A percentile compares a stretch with the other conserved stretches of the same genome.
Conservation (phyloP, 2,888 invertebrate genomes). For the Orthosia gothica region DNA sequence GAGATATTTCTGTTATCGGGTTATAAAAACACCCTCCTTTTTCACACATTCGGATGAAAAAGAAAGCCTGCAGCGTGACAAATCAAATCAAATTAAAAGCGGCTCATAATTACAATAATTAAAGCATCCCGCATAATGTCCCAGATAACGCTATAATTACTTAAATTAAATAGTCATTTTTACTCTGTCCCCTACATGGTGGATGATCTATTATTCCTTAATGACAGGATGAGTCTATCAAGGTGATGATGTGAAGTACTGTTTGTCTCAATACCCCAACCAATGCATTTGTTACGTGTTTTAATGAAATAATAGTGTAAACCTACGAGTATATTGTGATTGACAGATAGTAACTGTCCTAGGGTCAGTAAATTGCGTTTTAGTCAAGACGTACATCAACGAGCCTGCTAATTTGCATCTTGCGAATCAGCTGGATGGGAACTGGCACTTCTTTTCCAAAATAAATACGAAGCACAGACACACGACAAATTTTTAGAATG, state of each 20-base stretch:
- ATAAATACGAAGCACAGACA: no score
- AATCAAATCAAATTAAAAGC: slow-evolving; percentile 71
- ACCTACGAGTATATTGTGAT: slow-evolving; percentile 1
- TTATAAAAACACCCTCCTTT: not conserved
- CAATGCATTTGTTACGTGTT: not conserved
- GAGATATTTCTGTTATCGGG: not conserved
- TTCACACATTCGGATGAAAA: not conserved
- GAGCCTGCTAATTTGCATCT: slow-evolving; percentile 20
- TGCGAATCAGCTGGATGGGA: not conserved
- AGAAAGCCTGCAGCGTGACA: slow-evolving; percentile 63
- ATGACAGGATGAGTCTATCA: slow-evolving; percentile 46
- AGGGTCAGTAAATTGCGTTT: slow-evolving; percentile 2
- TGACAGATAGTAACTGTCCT: slow-evolving; percentile 1
- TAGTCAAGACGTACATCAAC: not conserved
- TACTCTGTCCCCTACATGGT: slow-evolving; percentile 17
- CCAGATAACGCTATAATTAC: slow-evolving; percentile 64
- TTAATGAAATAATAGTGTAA: slow-evolving; percentile 7
- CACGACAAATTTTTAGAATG: no score
- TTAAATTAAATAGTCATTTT: slow-evolving; percentile 66
- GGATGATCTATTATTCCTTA: slow-evolving; percentile 10
- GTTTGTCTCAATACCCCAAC: not conserved
- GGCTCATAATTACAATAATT: slow-evolving; percentile 48
- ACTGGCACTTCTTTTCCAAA: no score
- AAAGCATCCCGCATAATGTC: slow-evolving; percentile 71
- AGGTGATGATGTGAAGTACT: slow-evolving; percentile 1